phyloP scores from a whole-genome alignment of 2,888 invertebrate species.

The Drosophila maculinotata region DNA sequence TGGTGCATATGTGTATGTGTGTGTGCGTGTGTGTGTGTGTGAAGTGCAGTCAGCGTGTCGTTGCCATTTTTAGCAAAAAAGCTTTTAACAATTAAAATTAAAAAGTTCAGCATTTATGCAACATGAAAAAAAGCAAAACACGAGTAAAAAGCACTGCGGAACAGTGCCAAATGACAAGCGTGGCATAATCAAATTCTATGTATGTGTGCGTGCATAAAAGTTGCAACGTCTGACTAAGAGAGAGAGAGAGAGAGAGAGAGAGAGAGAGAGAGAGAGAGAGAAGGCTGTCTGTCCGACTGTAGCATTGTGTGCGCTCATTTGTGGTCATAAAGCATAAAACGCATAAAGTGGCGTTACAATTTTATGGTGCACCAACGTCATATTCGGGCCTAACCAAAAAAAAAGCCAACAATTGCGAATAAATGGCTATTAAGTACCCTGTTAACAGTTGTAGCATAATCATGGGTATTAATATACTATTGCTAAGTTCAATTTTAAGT shows the following conservation, averaged over 20 bases:
- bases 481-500: no score
- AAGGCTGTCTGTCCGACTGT: conserved; percentile 36
- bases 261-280: neutral
- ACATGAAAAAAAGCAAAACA: conserved; percentile 40
- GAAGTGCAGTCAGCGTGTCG: conserved; percentile 46
- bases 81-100: conserved; percentile 82
- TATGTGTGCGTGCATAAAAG: conserved; percentile 55
- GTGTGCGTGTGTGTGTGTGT: neutral
- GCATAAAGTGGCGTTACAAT: conserved; percentile 79
- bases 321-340: conserved; percentile 82
- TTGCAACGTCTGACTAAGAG: conserved; percentile 36
- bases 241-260: neutral
- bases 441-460: neutral
- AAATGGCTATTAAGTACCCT: conserved; percentile 14
- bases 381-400: conserved; percentile 49
- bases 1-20: neutral
- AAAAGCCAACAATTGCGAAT: neutral
- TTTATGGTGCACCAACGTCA: conserved; percentile 73
- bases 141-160: conserved; percentile 19
- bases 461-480: no score
- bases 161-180: conserved; percentile 55
- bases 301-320: conserved; percentile 68
- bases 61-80: conserved; percentile 62
- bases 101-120: conserved; percentile 78
- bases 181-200: conserved; percentile 70